Evolutionary conservation across 2,888 invertebrate genomes (phyloP), one percentile per base, ranked within the genome.

Genomic region (Cantharis rufa): DNA sequence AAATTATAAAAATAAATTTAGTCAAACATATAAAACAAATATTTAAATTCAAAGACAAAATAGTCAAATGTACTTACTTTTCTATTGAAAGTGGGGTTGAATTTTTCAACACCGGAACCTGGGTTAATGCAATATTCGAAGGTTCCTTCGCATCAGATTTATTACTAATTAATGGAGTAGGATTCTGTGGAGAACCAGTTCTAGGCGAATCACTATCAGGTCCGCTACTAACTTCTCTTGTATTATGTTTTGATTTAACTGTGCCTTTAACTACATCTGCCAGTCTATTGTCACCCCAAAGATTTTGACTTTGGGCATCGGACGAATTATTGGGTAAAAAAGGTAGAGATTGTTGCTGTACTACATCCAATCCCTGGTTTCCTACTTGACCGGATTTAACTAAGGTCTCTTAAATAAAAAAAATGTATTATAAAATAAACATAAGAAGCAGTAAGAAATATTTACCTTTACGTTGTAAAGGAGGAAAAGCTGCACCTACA

Each of bases 251-350:
- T 80, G 90, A 88, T 86, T 91, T 92, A 71, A 92, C 92, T 62
- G 92, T 93, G 75, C 94, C 94, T 76, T 94, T 94, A 69, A 95
- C 95, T 64, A 95, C 94, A 87, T 95, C 95, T 11, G 95, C 92
- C 84, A 95, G 90, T 86, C 94, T 92, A 86, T 90, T 92, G 66
- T 87, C 84, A 86, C 91, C 90, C 86, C 89, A 89, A 78, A 86
- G 89, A 75, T 89, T 88, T 75, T 80, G 81, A 48, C 82, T 79
- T 72, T 82, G 83, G 62, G 81, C 70, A 62, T 84, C 84, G 76
- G 76, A 84, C 81, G 84, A 80, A 78, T 81, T 76, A 78, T 87
- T 86, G 80, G 86, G 86, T 16, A 69, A 48, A 48, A 48, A 48
- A 7, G 48, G 75, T 28, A 79, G 81, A 80, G 27, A 75, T 61